Conservation (phyloP, 2,113 vertebrate species). For the Panthera tigris region DNA sequence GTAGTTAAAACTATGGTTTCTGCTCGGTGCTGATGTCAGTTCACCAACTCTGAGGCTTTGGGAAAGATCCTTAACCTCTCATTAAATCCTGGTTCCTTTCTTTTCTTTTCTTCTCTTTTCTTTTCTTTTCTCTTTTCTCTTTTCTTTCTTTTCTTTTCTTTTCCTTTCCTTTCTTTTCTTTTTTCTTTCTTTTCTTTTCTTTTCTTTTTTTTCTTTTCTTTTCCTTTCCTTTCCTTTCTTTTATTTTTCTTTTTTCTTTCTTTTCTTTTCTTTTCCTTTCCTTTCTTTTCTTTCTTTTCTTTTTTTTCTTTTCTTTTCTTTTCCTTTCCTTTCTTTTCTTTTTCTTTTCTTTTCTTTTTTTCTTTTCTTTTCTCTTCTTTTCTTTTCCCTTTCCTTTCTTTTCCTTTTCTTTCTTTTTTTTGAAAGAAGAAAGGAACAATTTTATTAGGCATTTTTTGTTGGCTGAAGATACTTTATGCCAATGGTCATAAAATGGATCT, state of each 20-base stretch:
- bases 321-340: neutral
- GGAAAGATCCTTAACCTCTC: neutral
- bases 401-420: neutral
- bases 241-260: no score
- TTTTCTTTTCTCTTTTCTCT: fast-evolving
- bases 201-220: no score
- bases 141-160: neutral
- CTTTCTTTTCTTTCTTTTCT: fast-evolving
- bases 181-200: neutral
- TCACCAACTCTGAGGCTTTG: neutral
- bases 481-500: neutral
- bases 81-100: neutral
- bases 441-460: neutral
- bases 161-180: neutral
- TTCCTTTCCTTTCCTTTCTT: no score
- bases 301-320: neutral
- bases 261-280: fast-evolving
- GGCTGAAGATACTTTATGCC: neutral
- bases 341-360: neutral
- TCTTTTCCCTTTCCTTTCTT: no score
- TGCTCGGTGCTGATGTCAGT: neutral
- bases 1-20: neutral
- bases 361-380: neutral
- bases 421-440: neutral
- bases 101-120: neutral